Conservation (phyloP, 2,888 invertebrate genomes). For the Campoplex nolae region DNA sequence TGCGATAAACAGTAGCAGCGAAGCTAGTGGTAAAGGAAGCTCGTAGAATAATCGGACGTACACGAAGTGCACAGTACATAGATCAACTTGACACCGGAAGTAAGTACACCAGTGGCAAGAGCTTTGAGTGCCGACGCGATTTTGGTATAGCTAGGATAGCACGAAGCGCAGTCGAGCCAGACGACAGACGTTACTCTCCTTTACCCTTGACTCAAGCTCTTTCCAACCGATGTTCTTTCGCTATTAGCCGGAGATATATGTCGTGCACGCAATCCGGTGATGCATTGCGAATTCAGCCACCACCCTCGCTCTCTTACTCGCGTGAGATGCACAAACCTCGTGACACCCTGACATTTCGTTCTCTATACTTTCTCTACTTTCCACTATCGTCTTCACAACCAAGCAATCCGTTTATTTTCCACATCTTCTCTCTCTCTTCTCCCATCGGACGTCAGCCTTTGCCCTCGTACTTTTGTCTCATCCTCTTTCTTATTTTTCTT, state of each 20-base stretch:
- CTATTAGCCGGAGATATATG: slow-evolving; percentile 75
- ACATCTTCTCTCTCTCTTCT: slow-evolving; percentile 19
- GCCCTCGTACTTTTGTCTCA: slow-evolving; percentile 64
- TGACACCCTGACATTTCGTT: slow-evolving; percentile 35
- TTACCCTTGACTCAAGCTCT: slow-evolving; percentile 29
- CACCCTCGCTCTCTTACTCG: slow-evolving; percentile 58
- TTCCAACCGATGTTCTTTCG: slow-evolving; percentile 46
- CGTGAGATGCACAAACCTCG: slow-evolving; percentile 74
- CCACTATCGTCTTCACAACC: slow-evolving; percentile 30
- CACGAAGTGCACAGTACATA: slow-evolving; percentile 55
- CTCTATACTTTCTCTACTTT: slow-evolving; percentile 42
- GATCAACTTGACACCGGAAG: slow-evolving; percentile 73
- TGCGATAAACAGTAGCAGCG: slow-evolving; percentile 13
- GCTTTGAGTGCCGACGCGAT: slow-evolving; percentile 69
- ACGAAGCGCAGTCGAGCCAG: slow-evolving; percentile 10
- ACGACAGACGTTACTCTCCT: slow-evolving; percentile 35
- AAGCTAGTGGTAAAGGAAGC: slow-evolving; percentile 9
- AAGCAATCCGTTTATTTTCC: slow-evolving; percentile 28
- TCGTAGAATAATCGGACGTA: slow-evolving; percentile 45
- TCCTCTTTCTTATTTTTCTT: slow-evolving; percentile 40
- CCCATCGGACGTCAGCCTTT: slow-evolving; percentile 41
- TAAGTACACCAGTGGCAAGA: slow-evolving; percentile 53
- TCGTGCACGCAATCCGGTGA: slow-evolving; percentile 80
- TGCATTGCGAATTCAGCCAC: slow-evolving; percentile 79
- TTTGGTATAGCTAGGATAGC: slow-evolving; percentile 65